Evolutionary conservation across 2,888 invertebrate species (phyloP), one percentile per base, ranked within the genome.

Genomic region (Tinea semifulvella): DNA sequence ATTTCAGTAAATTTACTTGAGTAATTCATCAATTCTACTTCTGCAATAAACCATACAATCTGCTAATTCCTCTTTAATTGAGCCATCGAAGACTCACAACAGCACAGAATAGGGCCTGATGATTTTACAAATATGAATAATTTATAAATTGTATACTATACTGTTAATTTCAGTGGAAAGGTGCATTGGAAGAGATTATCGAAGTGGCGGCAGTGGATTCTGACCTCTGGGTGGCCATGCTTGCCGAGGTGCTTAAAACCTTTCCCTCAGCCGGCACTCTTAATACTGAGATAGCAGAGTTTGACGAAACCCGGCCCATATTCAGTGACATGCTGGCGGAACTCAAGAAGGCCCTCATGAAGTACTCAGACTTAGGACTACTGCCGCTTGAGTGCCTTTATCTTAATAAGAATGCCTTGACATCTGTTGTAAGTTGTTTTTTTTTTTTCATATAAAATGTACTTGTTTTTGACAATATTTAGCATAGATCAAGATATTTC

Each of bases 221-320:
- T 7, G 98, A 98, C 67, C 85, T 96, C 56, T 98, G 98, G 98
- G 98, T 98, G 25, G 93, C 96, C 3, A 96, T 96, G 94, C 80
- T 98, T 52, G 96, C 94, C 2, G 97, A 98, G 79, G 92, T 95
- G 51, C 89, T 98, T 81, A 94, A 94, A 66, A 94, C 95, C 0
- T 95, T 92, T 65, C 97, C 98, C 1, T 87, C 92, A 0, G 89
- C 91, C 0, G 95, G 96, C 19, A 91, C 92, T 25, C 85, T 97
- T 46, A 96, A 96, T 65, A 91, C 94, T 26, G 92, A 95, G 73
- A 90, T 96, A 58, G 70, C 89, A 42, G 93, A 94, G 68, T 87
- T 92, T 52, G 94, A 96, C 56, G 95, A 95, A 63, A 94, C 94
- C 19, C 85, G 93, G 53, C 89, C 91, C 14, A 94, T 96, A 51